A percentile compares a stretch with the other conserved stretches of the same genome.
Evolutionary conservation across 53 echinoderm and acorn worm species (phyloP).

Genomic region (Echinarachnius parma): DNA sequence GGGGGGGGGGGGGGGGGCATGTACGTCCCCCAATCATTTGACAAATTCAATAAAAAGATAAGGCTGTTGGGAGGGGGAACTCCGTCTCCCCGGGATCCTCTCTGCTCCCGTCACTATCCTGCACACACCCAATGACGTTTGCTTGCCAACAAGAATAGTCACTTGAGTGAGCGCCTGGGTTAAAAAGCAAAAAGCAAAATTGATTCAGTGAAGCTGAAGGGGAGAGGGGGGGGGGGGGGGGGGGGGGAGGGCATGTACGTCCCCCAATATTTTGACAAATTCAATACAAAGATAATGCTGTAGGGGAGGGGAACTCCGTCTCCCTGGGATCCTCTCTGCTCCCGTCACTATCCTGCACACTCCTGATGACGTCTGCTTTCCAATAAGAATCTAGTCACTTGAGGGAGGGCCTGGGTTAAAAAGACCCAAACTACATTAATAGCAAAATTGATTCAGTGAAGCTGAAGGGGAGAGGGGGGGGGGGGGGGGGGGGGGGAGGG

Average conservation of each 20-base stretch:
- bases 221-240: conserved; percentile 1
- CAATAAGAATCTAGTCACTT: conserved; percentile 85
- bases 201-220: not conserved
- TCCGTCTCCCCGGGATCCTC: conserved; percentile 64
- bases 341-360: conserved; percentile 69
- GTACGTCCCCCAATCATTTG: too few species aligned
- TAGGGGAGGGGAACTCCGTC: conserved; percentile 73
- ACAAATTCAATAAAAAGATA: too few species aligned
- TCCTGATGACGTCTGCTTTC: conserved; percentile 50
- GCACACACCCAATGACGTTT: conserved; percentile 57
- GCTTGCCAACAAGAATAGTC: conserved; percentile 75
- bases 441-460: too few species aligned
- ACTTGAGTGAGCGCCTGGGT: conserved; percentile 87
- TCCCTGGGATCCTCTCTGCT: conserved; percentile 66
- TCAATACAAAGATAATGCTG: too few species aligned
- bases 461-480: not conserved
- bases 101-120: conserved; percentile 67
- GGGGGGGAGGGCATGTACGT: too few species aligned
- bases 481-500: too few species aligned
- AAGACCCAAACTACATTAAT: too few species aligned
- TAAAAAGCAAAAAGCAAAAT: too few species aligned
- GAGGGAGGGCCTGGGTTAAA: conserved; percentile 80
- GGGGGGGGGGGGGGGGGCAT: conserved; percentile 1
- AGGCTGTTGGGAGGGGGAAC: conserved; percentile 75
- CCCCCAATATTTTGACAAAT: too few species aligned